A percentile compares a stretch with the other conserved stretches of the same genome.
Conservation (phyloP, 2,888 invertebrate species). For the Athalia cordata region DNA sequence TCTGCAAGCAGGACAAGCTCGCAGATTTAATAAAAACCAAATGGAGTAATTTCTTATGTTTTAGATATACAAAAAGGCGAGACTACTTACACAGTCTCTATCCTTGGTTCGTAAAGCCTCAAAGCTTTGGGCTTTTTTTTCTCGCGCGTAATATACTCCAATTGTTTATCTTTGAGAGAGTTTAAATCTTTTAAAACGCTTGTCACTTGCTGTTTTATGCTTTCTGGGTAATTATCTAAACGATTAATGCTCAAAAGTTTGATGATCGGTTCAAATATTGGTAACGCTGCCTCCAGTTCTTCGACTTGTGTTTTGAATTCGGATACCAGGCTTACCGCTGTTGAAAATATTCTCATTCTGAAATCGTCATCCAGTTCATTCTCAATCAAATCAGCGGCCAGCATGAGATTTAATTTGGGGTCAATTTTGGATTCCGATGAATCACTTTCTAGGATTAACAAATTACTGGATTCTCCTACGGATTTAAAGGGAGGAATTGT, state of each 20-base stretch:
- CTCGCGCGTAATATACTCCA: slow-evolving; percentile 77
- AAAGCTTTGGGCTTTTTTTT: slow-evolving; percentile 87
- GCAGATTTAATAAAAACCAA: slow-evolving; percentile 43
- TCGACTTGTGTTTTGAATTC: slow-evolving; percentile 73
- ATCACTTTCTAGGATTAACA: slow-evolving; percentile 78
- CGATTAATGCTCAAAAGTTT: slow-evolving; percentile 42
- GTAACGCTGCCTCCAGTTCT: slow-evolving; percentile 63
- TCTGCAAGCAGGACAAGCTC: slow-evolving; percentile 70
- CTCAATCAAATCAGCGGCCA: slow-evolving; percentile 76
- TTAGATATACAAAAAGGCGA: slow-evolving; percentile 7
- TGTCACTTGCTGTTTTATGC: slow-evolving; percentile 74
- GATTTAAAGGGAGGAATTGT: slow-evolving; percentile 82
- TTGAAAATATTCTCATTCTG: slow-evolving; percentile 79
- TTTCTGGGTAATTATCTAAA: slow-evolving; percentile 76
- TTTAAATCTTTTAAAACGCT: slow-evolving; percentile 74
- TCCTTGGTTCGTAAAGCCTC: slow-evolving; percentile 89
- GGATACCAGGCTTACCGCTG: slow-evolving; percentile 76
- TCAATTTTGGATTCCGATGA: slow-evolving; percentile 68
- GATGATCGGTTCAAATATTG: slow-evolving; percentile 62
- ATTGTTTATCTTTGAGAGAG: slow-evolving; percentile 75
- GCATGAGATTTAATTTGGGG: slow-evolving; percentile 72
- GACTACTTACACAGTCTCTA: slow-evolving; percentile 86
- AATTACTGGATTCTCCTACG: slow-evolving; percentile 75
- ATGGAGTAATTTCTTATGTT: slow-evolving; percentile 30
- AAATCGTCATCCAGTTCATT: slow-evolving; percentile 78